Evolutionary conservation across 2,888 invertebrate genomes (phyloP), one percentile per base, ranked within the genome.

Genomic region (Lobophora halterata): DNA sequence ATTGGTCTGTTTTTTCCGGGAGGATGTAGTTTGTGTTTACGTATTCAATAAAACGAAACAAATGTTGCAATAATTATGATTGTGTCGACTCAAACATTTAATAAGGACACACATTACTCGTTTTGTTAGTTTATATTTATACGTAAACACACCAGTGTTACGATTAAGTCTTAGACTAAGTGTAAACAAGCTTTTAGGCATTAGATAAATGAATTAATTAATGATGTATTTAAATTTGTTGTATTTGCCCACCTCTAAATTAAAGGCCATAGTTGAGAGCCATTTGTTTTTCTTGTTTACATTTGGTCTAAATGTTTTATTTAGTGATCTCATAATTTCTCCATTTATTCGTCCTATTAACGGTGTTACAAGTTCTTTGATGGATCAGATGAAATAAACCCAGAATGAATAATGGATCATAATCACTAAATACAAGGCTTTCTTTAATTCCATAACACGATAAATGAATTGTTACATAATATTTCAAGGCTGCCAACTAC

Each of bases 321-420:
- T 75, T 71, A 76, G 79, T 76, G 79, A 83, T 83, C 82, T 83
- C 83, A 76, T 75, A 61, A 75, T 69, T 66, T 74, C 62, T 72
- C 67, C 71, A 72, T 79, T 67, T 66, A 58, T 72, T 71, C 67
- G 41, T 46, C 24, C 65, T 66, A 33, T 69, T 61, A 66, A 58
- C 61, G 61, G 55, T 63, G 47, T 49, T 54, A 48, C 47, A 48
- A 52, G 48, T 52, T 34, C 34, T 44, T 36, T 37, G 41, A 46
- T 53, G 53, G 59, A 54, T 57, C 54, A 55, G 52, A 56, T 48
- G 50, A 55, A 58, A 49, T 55, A 51, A 52, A 57, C 51, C 42
- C 45, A 23, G 49, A 33, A 47, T 39, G 43, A 58, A 52, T 45
- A 44, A 43, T 36, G n/a, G 46, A 47, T 49, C 58, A 50, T 49